These are phyloP conservation scores for Cebus imitator DNA, from an alignment of 2,113 vertebrate species.

Conservation along the genomic window DNA sequence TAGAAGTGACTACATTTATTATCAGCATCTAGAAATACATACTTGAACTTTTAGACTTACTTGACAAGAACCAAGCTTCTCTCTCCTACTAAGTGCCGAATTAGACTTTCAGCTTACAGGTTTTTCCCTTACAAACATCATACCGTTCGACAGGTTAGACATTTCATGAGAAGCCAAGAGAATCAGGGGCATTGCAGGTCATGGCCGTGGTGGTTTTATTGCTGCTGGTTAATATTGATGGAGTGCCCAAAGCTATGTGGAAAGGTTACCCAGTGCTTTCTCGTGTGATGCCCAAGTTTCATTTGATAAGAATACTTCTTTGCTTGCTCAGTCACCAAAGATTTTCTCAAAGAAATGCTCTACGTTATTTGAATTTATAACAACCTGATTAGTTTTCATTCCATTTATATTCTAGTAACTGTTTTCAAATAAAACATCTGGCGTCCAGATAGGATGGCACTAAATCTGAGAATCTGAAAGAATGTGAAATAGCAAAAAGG, in stretches of 20 bases:
- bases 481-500: constrained; percentile 29
- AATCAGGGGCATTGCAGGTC: constrained; percentile 68
- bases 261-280: constrained; percentile 65
- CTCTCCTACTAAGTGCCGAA: not conserved
- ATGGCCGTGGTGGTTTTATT: constrained; percentile 23
- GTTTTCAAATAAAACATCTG: constrained; percentile 77
- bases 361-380: constrained; percentile 69
- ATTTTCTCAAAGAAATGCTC: constrained; percentile 74
- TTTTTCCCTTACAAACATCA: constrained; percentile 11
- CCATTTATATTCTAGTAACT: constrained; percentile 70
- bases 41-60: not conserved
- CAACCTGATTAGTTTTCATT: constrained; percentile 69
- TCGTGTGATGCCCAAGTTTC: constrained; percentile 65
- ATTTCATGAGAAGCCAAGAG: constrained; percentile 27
- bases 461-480: constrained; percentile 65
- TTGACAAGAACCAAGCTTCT: not conserved
- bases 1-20: constrained; percentile 1
- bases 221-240: constrained; percentile 50
- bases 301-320: constrained; percentile 75
- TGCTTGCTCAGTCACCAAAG: constrained; percentile 73
- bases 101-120: not conserved
- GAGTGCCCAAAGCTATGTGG: constrained; percentile 51
- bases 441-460: constrained; percentile 67
- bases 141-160: not conserved
- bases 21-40: not conserved